Percentiles rank a stretch among this genome's conserved stretches.
Conservation (phyloP, 2,113 vertebrate species). For the Nannospalax galili region DNA sequence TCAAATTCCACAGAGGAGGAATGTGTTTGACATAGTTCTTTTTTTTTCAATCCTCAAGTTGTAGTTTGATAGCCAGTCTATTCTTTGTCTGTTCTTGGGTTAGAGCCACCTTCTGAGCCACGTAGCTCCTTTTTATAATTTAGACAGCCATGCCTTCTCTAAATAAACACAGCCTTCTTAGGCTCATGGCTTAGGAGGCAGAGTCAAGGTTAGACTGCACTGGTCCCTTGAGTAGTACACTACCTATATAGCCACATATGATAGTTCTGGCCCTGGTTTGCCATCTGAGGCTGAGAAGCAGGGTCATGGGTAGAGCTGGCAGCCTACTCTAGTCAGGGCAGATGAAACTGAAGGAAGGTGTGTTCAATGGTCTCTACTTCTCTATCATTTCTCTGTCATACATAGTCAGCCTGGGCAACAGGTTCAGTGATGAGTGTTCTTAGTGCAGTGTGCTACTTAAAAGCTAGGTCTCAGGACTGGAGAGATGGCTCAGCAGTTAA, state of each 20-base stretch:
- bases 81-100: background rate
- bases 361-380: background rate
- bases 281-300: background rate
- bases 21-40: background rate
- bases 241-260: background rate
- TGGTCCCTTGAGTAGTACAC: background rate
- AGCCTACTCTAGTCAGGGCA: background rate
- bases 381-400: background rate
- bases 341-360: background rate
- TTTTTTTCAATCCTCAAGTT: background rate
- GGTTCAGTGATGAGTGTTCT: background rate
- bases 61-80: background rate
- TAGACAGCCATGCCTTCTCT: background rate
- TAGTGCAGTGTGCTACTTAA: background rate
- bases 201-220: no score
- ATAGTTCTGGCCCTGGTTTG: background rate
- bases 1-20: slow-evolving; percentile 31
- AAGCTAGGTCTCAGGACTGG: background rate
- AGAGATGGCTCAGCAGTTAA: background rate
- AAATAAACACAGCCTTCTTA: background rate
- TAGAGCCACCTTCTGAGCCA: background rate
- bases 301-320: background rate
- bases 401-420: background rate
- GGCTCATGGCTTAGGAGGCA: background rate
- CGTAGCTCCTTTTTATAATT: background rate